Evolutionary conservation across 1,140 invertebrate species (phyloP).

Genomic region (Meloidogyne chitwoodi): DNA sequence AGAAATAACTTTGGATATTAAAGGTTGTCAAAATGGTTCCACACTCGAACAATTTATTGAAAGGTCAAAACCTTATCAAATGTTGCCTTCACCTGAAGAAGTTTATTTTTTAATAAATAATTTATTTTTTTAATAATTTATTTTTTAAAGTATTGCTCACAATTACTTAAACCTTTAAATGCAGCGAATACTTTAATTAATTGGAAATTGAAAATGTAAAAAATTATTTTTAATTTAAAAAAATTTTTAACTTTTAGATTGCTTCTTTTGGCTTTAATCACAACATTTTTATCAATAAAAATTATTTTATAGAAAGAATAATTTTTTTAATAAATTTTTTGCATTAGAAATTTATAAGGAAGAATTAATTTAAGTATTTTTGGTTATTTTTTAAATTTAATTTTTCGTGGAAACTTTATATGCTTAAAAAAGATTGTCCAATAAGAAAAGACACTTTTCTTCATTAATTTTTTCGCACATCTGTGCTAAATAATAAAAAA

Average conservation of each 20-base stretch:
- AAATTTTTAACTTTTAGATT: neutral
- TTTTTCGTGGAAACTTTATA: too few species aligned
- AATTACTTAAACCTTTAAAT: neutral
- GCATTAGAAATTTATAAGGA: too few species aligned
- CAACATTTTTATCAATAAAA: neutral
- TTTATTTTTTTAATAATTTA: neutral
- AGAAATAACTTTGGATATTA: conserved; percentile 12
- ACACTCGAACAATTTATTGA: conserved; percentile 24
- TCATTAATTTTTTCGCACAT: too few species aligned
- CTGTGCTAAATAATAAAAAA: too few species aligned
- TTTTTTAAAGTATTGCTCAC: neutral
- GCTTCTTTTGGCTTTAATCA: neutral
- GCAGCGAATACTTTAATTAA: neutral
- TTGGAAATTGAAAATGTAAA: neutral
- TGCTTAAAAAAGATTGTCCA: too few species aligned
- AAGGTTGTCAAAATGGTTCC: conserved; percentile 16
- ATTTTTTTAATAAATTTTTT: too few species aligned
- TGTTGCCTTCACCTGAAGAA: conserved; percentile 4
- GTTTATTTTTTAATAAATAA: neutral
- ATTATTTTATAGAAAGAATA: too few species aligned
- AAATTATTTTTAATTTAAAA: neutral
- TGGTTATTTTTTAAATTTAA: too few species aligned
- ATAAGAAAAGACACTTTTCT: too few species aligned
- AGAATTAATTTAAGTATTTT: too few species aligned
- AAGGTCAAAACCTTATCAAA: conserved; percentile 11